These are phyloP conservation scores for Metalampra italica DNA, from an alignment of 2,888 invertebrate genomes.

Conservation along the genomic window DNA sequence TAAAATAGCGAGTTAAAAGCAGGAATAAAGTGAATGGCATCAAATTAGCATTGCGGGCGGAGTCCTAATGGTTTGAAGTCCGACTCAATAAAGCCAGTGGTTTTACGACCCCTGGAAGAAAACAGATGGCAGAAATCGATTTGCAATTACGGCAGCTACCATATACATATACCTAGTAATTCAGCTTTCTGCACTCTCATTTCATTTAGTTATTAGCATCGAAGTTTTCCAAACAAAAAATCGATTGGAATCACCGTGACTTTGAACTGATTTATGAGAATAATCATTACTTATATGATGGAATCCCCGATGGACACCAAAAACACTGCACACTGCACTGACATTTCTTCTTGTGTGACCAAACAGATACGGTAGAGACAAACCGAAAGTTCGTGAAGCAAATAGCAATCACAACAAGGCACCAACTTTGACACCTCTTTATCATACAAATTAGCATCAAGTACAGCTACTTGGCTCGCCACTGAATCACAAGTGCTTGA, in stretches of 20 bases:
- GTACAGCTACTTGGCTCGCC: constrained; percentile 4
- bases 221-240: background rate
- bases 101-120: constrained; percentile 18
- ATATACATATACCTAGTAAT: background rate
- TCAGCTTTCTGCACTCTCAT: too few species aligned
- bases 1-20: too few species aligned
- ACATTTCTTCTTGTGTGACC: background rate
- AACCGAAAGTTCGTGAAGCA: too few species aligned
- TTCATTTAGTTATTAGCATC: constrained; percentile 8
- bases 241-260: background rate
- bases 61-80: background rate
- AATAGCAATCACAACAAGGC: constrained; percentile 7
- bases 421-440: constrained; percentile 1
- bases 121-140: constrained; percentile 49
- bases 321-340: background rate
- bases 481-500: background rate
- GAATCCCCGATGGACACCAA: too few species aligned
- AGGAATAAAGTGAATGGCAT: background rate
- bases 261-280: background rate
- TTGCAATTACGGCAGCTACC: constrained; percentile 39
- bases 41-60: background rate
- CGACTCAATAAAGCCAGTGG: constrained; percentile 10
- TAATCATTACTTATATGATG: too few species aligned
- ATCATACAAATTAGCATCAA: constrained; percentile 7
- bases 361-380: background rate